Percentiles rank a stretch among this genome's conserved stretches.
These are phyloP conservation scores for Chauna torquata DNA, from an alignment of 2,113 vertebrate species.

Conservation along the genomic window DNA sequence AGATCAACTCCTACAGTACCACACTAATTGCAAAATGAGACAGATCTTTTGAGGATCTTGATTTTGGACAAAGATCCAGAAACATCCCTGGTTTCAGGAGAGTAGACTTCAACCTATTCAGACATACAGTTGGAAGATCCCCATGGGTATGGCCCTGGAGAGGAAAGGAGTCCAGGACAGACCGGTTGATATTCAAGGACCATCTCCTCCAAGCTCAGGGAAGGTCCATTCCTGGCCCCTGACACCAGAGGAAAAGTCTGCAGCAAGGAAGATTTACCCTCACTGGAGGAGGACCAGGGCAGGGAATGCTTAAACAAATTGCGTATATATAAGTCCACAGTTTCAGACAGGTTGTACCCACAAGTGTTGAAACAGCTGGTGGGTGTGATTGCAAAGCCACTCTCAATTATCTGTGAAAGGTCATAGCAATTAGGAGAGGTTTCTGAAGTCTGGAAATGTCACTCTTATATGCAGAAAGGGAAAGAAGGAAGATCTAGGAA, in stretches of 20 bases:
- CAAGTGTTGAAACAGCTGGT: background rate
- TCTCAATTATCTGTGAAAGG: background rate
- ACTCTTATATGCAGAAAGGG: background rate
- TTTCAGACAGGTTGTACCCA: background rate
- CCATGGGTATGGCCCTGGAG: no score
- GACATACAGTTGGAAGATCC: background rate
- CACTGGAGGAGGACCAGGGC: background rate
- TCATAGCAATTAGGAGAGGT: background rate
- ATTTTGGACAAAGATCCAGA: background rate
- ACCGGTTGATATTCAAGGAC: background rate
- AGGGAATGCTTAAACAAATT: background rate
- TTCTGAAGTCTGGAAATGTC: background rate
- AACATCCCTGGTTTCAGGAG: background rate
- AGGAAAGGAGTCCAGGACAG: background rate
- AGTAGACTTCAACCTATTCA: background rate
- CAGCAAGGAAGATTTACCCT: background rate
- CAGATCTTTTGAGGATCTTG: background rate
- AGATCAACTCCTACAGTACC: background rate
- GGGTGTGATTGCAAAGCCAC: background rate
- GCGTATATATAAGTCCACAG: accelerated
- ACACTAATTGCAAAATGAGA: background rate
- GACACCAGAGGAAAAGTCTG: background rate
- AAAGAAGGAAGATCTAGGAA: background rate
- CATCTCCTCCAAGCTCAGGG: background rate
- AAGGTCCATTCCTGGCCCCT: background rate